Conservation (phyloP, 2,797 vertebrate genomes). For the Huso huso region DNA sequence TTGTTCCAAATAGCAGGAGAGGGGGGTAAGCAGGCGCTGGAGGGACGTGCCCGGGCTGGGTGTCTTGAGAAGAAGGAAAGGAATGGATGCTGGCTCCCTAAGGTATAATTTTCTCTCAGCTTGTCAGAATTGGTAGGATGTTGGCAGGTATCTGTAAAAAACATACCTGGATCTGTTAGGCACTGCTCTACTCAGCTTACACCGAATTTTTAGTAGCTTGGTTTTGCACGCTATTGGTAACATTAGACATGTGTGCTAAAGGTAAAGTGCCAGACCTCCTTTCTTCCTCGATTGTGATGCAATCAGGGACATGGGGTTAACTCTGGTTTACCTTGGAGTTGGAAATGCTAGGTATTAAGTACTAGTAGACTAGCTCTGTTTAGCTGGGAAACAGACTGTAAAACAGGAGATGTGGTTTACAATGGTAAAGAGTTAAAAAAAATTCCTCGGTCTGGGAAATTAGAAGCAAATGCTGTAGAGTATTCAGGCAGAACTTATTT, state of each 20-base stretch:
- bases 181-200: slow-evolving; percentile 8
- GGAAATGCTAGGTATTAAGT: not conserved
- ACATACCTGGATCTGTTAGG: not conserved
- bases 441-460: slow-evolving; percentile 3
- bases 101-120: slow-evolving; percentile 7
- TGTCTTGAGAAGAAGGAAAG: slow-evolving; percentile 4
- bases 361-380: not conserved
- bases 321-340: not conserved
- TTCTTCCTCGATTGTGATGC: not conserved
- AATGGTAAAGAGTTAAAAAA: not conserved
- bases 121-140: slow-evolving; percentile 6
- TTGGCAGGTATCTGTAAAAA: not conserved
- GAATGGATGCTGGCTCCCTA: not conserved
- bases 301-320: no score
- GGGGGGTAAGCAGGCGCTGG: no score
- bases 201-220: slow-evolving; percentile 10
- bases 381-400: not conserved
- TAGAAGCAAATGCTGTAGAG: not conserved
- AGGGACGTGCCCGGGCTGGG: not conserved
- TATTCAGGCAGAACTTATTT: no score
- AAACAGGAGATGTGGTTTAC: not conserved
- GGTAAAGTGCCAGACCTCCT: not conserved
- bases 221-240: slow-evolving; percentile 10
- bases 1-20: no score
- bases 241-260: not conserved